These are phyloP conservation scores for Coenobita brevimanus DNA, from an alignment of 1,140 invertebrate species.

Conservation along the genomic window DNA sequence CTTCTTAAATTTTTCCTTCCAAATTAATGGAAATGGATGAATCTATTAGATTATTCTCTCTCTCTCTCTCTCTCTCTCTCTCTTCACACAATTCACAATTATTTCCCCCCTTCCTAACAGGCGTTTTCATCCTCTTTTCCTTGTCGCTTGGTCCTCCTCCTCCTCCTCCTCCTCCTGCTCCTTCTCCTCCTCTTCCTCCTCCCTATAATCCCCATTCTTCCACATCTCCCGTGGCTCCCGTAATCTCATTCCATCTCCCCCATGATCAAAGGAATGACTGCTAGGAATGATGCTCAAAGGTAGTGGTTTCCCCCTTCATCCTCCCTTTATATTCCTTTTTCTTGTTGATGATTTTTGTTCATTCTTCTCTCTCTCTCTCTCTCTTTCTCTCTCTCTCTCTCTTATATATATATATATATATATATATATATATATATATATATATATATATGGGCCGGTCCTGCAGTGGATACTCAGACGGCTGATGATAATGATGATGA, in stretches of 20 bases:
- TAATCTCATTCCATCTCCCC: too few relatives aligned
- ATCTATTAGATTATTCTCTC: background rate
- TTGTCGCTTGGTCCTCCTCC: background rate
- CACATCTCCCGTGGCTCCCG: background rate
- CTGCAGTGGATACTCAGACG: too few relatives aligned
- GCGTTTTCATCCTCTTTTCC: too few relatives aligned
- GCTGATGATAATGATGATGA: too few relatives aligned
- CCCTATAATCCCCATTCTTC: background rate
- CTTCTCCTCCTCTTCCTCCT: background rate
- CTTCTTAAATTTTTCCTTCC: background rate
- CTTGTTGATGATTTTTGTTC: background rate
- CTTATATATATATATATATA: background rate
- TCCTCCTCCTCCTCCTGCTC: background rate
- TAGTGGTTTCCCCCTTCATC: too few relatives aligned
- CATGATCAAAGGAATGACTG: too few relatives aligned
- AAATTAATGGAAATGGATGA: background rate
- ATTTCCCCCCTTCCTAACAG: background rate
- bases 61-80: background rate
- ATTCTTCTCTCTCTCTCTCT: background rate
- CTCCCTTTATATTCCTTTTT: too few relatives aligned
- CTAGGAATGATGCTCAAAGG: too few relatives aligned
- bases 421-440: slow-evolving; percentile 5
- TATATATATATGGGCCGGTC: too few relatives aligned
- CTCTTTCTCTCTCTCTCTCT: slow-evolving; percentile 4
- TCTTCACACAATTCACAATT: background rate